These are phyloP conservation scores for Myopa tessellatipennis DNA, from an alignment of 2,888 invertebrate species.

Conservation along the genomic window DNA sequence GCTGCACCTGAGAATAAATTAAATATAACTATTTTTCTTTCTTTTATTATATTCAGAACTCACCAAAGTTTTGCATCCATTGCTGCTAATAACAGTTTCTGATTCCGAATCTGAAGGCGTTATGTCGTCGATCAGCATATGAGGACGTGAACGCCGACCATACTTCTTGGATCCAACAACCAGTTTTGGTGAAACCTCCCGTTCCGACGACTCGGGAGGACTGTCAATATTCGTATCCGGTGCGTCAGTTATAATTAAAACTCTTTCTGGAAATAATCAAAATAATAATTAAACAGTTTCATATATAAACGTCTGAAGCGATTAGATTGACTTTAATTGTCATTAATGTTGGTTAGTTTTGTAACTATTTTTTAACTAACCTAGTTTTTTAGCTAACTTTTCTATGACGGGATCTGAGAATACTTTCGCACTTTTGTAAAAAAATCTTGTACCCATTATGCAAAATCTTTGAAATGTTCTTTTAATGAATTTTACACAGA, in stretches of 20 bases:
- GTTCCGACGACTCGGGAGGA: constrained; percentile 72
- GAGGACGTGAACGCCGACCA: constrained; percentile 78
- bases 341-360: not conserved
- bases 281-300: not conserved
- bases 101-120: constrained; percentile 66
- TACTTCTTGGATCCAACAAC: constrained; percentile 82
- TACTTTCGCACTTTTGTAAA: constrained; percentile 52
- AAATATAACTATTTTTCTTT: not conserved
- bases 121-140: constrained; percentile 64
- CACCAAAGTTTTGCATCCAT: constrained; percentile 38
- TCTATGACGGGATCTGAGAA: constrained; percentile 54
- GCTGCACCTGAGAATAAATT: constrained; percentile 65
- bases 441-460: constrained; percentile 61
- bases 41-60: constrained; percentile 19
- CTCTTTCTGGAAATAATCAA: constrained; percentile 54
- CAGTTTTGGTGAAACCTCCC: constrained; percentile 80
- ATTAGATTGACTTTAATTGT: too few relatives aligned
- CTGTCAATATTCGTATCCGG: constrained; percentile 54
- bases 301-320: not conserved
- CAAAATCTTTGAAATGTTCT: not conserved
- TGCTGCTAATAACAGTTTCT: constrained; percentile 22
- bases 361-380: constrained; percentile 49
- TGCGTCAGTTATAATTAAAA: constrained; percentile 59
- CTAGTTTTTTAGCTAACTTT: constrained; percentile 55
- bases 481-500: too few relatives aligned